phyloP scores from a whole-genome alignment of 2,113 vertebrate genomes.

The Campylorhamphus procurvoides region DNA sequence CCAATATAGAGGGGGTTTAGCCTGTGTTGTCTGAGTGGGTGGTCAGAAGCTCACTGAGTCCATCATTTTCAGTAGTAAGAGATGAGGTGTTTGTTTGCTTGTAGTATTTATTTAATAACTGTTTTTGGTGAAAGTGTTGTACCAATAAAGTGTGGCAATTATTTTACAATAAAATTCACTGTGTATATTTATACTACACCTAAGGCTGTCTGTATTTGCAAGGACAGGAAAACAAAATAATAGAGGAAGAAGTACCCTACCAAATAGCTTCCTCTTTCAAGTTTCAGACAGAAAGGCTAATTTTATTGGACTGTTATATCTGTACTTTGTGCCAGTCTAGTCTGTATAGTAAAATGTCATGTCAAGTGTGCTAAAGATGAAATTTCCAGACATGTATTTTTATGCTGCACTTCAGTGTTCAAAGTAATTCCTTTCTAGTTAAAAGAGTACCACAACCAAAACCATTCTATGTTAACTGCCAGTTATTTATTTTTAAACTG shows the following conservation, averaged over 20 bases:
- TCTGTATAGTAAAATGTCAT: not conserved
- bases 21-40: not conserved
- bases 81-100: not conserved
- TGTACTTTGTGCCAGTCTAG: not conserved
- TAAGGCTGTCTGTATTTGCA: not conserved
- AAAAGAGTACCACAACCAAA: not conserved
- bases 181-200: slow-evolving; percentile 19
- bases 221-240: not conserved
- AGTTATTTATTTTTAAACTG: not conserved
- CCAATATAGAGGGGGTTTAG: not conserved
- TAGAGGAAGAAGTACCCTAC: not conserved
- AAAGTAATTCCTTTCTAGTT: not conserved
- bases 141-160: not conserved
- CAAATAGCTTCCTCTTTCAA: not conserved
- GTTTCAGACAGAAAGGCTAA: not conserved
- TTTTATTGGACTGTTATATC: not conserved
- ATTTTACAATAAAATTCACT: slow-evolving; percentile 35
- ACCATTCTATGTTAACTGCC: not conserved
- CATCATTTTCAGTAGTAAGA: not conserved
- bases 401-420: not conserved
- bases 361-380: not conserved
- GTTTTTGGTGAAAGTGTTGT: not conserved
- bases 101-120: not conserved
- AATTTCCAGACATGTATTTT: not conserved
- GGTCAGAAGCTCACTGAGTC: accelerated